Evolutionary conservation across 1,140 invertebrate species (phyloP), one percentile per base, ranked within the genome.

Genomic region (Drosophila chauvacae): DNA sequence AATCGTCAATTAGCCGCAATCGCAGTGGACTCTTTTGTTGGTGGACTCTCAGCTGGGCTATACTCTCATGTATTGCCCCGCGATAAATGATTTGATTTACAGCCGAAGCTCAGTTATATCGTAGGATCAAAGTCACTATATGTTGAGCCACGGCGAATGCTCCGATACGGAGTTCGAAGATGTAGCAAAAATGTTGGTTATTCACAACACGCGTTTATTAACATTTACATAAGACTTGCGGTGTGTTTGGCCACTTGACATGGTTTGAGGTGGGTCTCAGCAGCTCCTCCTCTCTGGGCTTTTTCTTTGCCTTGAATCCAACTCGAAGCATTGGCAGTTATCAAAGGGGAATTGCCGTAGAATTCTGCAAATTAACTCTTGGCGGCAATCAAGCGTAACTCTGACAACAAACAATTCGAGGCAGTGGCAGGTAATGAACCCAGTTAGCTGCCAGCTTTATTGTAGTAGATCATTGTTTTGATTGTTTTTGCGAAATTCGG

Each of bases 301-400:
- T 59, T 59, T 10, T 20, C 35, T 72, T 59, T 77, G 55, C 33
- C 30, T 42, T 42, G n/a, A 28, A n/a, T 28, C 37, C 45, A 35
- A 62, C 47, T 57, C 33, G 51, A 30, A 23, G 18, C 23, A 20
- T 56, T 66, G 59, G 7, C 37, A 30, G 20, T 35, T 65, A 41
- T 80, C 37, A 48, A 7, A 33, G 53, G 53, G 53, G 53, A 41
- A 39, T 53, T 45, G 39, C 18, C 7, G 7, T 28, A 48, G 47
- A 48, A 48, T 0, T 51, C 50, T 51, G 85, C 85, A 90, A 72
- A 70, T 53, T 59, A 76, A 85, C 78, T 88, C 60, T 71, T 56
- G 70, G 48, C 68, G 81, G 81, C 81, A 90, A 85, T 88, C 85
- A 90, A 90, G 66, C 85, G 85, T 81, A 79, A 72, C 39, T 42